Evolutionary conservation across 2,888 invertebrate genomes (phyloP), one percentile per base, ranked within the genome.

Genomic region (Drosophila kanekoi): DNA sequence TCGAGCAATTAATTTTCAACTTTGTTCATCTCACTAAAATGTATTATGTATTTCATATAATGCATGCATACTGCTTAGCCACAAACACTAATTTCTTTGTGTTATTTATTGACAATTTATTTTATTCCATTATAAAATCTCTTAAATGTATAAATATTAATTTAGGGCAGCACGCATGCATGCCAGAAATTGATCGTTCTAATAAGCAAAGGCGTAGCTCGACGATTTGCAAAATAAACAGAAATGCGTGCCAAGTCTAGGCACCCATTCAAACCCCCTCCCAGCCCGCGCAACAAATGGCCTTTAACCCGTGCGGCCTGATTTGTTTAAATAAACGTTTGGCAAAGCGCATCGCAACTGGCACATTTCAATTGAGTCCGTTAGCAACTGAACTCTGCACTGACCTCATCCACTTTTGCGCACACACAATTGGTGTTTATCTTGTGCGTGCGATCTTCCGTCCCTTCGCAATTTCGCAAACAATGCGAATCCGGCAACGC

Each of bases 171-270:
- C 5, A 3, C 38, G 61, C 51, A 49, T 48, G 38, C 18, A 35
- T 72, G 77, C 65, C 62, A 72, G 63, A 68, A 67, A 67, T 43
- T 32, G 28, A 57, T 48, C 8, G 14, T 11, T 6, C 33, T 51
- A 49, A 45, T 48, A 37, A 52, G n/a, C 28, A 47, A 56, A 61
- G 23, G 37, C 47, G 43, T 44, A 59, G 14, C 35, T 28, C 38
- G 49, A 64, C 67, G 74, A 78, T 81, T 81, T 59, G 79, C 79
- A 78, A 79, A 67, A 71, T 71, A 81, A 81, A 74, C 64, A 78
- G n/a, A 45, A 61, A 53, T 59, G 65, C 60, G 64, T 71, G 79
- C 71, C 79, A 71, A 78, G 32, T 61, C 9, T 13, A 18, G 14
- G 35, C 41, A 45, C 44, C 41, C 13, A 38, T 38, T 18, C 28